Evolutionary conservation across 1,140 invertebrate genomes (phyloP).

Genomic region (Paracyclopina nana): DNA sequence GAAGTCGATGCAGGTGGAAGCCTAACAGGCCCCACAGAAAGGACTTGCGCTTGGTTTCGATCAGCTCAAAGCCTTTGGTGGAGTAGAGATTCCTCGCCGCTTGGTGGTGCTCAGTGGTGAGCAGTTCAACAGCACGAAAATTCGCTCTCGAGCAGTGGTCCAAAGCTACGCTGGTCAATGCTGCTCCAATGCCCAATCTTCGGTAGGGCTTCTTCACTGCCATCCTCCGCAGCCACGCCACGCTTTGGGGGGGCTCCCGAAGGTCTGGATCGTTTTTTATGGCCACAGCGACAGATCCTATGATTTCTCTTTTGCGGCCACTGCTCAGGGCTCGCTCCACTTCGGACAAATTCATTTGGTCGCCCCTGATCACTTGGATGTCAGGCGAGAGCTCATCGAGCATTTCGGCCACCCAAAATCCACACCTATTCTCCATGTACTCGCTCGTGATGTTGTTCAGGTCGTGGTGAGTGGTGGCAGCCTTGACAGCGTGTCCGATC

Average conservation of each 20-base stretch:
- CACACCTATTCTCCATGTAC: background rate
- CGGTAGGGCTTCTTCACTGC: background rate
- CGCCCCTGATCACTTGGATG: background rate
- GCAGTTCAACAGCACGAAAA: background rate
- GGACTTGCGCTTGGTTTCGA: too few species aligned
- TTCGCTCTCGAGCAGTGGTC: background rate
- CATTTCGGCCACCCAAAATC: background rate
- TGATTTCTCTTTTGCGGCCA: background rate
- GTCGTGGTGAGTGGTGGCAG: background rate
- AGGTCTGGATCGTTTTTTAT: background rate
- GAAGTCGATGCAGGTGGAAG: too few species aligned
- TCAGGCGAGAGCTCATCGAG: background rate
- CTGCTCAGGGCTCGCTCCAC: too few species aligned
- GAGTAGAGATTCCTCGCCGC: conserved; percentile 1
- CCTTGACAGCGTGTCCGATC: background rate
- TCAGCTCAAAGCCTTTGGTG: conserved; percentile 34
- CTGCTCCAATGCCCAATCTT: background rate
- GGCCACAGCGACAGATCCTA: background rate
- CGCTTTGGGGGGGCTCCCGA: background rate
- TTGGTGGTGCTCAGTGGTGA: background rate
- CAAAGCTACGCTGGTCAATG: background rate
- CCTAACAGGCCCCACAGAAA: too few species aligned
- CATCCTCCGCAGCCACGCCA: conserved; percentile 3
- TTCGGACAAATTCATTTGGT: background rate
- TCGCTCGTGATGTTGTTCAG: background rate